Conservation (phyloP, 1,140 invertebrate genomes). For the Neelides sp. region DNA sequence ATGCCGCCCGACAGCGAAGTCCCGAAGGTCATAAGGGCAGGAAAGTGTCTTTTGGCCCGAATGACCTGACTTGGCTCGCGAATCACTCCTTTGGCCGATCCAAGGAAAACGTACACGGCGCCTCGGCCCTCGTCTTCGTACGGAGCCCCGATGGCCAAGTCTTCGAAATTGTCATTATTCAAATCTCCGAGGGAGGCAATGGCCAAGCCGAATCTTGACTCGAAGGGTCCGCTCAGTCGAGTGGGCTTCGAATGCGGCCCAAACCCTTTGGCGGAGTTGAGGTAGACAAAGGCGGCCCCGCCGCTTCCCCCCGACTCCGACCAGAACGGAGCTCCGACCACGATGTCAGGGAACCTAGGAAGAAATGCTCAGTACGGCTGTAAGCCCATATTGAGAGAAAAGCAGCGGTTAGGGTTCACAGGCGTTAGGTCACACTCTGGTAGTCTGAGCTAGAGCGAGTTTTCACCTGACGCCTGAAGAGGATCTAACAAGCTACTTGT, state of each 20-base stretch:
- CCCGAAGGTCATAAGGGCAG: slow-evolving; percentile 59
- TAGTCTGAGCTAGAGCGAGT: too few species aligned
- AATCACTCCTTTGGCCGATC: slow-evolving; percentile 58
- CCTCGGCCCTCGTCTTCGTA: slow-evolving; percentile 61
- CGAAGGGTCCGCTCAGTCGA: slow-evolving; percentile 52
- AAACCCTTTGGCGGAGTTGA: slow-evolving; percentile 43
- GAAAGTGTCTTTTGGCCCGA: slow-evolving; percentile 40
- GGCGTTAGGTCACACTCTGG: too few species aligned
- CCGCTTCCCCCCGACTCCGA: slow-evolving; percentile 57
- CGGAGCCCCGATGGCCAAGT: slow-evolving; percentile 81
- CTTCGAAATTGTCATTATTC: slow-evolving; percentile 78
- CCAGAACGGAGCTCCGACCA: slow-evolving; percentile 84
- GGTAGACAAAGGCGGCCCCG: slow-evolving; percentile 81
- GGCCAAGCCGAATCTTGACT: slow-evolving; percentile 72
- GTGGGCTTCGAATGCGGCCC: slow-evolving; percentile 39
- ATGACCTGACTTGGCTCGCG: slow-evolving; percentile 58
- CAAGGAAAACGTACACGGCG: slow-evolving; percentile 75
- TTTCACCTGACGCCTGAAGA: too few species aligned
- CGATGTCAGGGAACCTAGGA: slow-evolving; percentile 63
- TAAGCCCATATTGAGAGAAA: too few species aligned
- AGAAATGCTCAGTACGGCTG: slow-evolving; percentile 11
- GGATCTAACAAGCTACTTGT: too few species aligned
- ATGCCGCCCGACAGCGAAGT: slow-evolving; percentile 76
- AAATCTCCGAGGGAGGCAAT: slow-evolving; percentile 75
- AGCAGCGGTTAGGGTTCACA: too few species aligned